These are phyloP conservation scores for Pangasianodon gigas DNA, from an alignment of 2,113 vertebrate species.

Conservation along the genomic window DNA sequence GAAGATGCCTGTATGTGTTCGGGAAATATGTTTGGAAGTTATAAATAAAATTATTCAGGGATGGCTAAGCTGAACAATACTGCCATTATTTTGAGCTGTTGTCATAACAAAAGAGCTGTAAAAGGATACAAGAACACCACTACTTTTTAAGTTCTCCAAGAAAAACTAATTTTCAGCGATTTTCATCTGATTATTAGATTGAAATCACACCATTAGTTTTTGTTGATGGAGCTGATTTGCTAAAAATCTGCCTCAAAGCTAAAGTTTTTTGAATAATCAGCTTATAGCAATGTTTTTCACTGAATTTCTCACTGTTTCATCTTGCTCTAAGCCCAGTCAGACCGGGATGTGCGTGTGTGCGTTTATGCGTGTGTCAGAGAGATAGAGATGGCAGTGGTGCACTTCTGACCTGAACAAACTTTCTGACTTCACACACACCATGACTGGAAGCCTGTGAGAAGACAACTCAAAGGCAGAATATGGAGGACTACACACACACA, in stretches of 20 bases:
- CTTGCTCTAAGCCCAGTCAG: background rate
- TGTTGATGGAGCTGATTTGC: constrained; percentile 11
- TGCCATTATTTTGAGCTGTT: background rate
- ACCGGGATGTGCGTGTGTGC: background rate
- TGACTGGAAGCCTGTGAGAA: background rate
- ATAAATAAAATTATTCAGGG: background rate
- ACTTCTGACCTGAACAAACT: constrained; percentile 23
- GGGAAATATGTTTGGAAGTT: background rate
- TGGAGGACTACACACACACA: background rate
- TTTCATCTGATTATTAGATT: constrained; percentile 9
- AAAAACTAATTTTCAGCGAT: background rate
- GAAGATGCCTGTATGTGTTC: background rate
- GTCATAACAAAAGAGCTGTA: background rate
- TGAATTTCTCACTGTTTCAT: background rate
- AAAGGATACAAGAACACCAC: background rate
- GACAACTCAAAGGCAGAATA: background rate
- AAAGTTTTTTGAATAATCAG: background rate
- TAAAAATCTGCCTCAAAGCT: background rate
- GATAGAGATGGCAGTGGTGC: constrained; percentile 8
- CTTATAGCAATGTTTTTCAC: background rate
- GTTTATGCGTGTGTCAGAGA: background rate
- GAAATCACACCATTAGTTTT: background rate
- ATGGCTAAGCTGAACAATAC: background rate
- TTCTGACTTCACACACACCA: background rate
- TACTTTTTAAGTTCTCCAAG: background rate